Base-by-base conservation (phyloP, 2,888 invertebrate species). In the Phalera bucephala region DNA sequence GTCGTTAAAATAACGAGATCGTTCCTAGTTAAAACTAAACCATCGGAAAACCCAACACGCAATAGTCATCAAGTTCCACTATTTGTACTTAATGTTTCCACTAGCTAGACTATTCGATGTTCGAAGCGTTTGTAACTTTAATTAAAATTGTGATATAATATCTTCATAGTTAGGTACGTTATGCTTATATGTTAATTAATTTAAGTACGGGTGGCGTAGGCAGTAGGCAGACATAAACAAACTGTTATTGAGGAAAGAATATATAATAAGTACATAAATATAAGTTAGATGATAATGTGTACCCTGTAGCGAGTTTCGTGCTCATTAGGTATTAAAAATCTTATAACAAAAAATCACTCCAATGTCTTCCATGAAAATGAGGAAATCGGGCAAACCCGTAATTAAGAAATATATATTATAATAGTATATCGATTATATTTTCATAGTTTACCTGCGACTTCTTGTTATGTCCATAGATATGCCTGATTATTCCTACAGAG, bases 71-170 rank as follows among this genome's bases (percentile, higher is more conserved):
- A 69, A 69, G 69, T 64, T 78, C 65, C 72, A 75, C 67, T 73
- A 49, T 62, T 78, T 80, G 86, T 88, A 88, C 88, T 88, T 88
- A 87, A 86, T 69, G 63, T 69, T 66, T 72, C 66, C 64, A 66
- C 57, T 56, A 44, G 57, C 57, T 56, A 44, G 57, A 64, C 64
- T 72, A 69, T 68, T 59, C 59, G 62, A 62, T 53, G 43, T 66
- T 67, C 55, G 66, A 71, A 64, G 64, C 65, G 67, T 70, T 72
- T 54, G 72, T 69, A 71, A 67, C 56, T 75, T 64, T 67, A 74
- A 71, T 66, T 64, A 68, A 76, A 71, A 82, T 81, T 87, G 87
- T 87, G 87, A 87, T 87, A 86, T 77, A 77, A 67, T 77, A 74
- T 74, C 69, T 75, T 76, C 75, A 55, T 52, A 72, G 62, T 64